Base-by-base conservation (phyloP, 2,113 vertebrate genomes). In the Mystacornis crossleyi region DNA sequence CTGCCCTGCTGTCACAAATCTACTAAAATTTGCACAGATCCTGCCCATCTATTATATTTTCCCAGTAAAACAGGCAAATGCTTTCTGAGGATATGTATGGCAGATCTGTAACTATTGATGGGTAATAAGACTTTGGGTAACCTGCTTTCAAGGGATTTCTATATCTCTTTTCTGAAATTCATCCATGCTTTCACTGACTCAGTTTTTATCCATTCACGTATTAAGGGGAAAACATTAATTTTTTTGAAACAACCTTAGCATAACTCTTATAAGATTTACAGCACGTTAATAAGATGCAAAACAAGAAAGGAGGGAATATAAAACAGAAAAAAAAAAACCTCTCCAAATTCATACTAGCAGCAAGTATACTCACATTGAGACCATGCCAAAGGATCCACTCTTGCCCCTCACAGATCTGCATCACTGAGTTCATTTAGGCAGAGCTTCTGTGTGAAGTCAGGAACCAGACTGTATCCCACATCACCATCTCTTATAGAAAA, bases 171-270 rank as follows among this genome's bases (percentile, higher is more conserved):
- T 34, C 62, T 77, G 62, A 77, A 83, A 57, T 58, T 43, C 15
- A 17, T 18, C 48, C 61, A 2, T 23, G 3, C 10, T 73, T 83
- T 83, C 70, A 47, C 4, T 2, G 3, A 28, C 5, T 15, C 26
- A 21, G 62, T 90, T 94, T 47, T 81, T 53, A 78, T 20, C 12
- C 25, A 10, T 42, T 66, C 7, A 7, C 16, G 3, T 31, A 42
- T 1, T 12, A 21, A 5, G 17, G 4, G 6, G 4, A 0, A 5
- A 17, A 42, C 67, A 31, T 16, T 15, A 64, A 13, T 5, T 12
- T 45, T 6, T 3, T 10, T 90, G 43, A 47, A 85, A 54, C 16
- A 57, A 33, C 7, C 3, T 11, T 14, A 31, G 3, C 26, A 4
- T 65, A 57, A 60, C 2, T 64, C 38, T 83, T 45, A 25, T 8